Evolutionary conservation across 2,888 invertebrate species (phyloP), one percentile per base, ranked within the genome.

Genomic region (Drosophila limbata): DNA sequence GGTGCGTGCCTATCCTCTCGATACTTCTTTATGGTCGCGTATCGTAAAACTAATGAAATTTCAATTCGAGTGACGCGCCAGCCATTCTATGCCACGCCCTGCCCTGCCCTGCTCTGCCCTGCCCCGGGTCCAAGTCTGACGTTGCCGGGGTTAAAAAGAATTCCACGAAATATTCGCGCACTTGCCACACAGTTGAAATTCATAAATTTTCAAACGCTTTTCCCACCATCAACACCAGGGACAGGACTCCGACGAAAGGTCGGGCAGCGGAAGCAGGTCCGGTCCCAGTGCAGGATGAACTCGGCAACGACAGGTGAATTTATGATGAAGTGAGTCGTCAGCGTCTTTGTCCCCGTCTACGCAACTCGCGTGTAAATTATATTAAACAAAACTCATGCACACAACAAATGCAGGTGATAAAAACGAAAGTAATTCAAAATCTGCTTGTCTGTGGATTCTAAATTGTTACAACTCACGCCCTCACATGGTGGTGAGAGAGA

Each of bases 81-180:
- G 63, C 40, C 21, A 45, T 9, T 19, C 42, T 4, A 31, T 19
- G 15, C 37, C 55, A 44, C 42, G 39, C 66, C 69, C 62, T 63
- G 56, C 11, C 28, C 33, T 47, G 39, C 37, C n/a, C 51, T n/a
- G 35, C 66, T 65, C 62, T 65, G 59, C 11, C 28, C 33, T 47
- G 28, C 45, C n/a, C 37, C 9, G 51, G 19, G 15, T 35, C 17
- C 45, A 35, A 35, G 35, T 35, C 44, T 5, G 40, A 40, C 17
- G 19, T 13, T 25, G 4, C 40, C n/a, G 21, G 59, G 53, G 51
- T 17, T 51, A 55, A 55, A 66, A 39, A 44, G 65, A 85, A 81
- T 88, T 88, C 88, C 84, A 80, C 89, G 90, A 90, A 88, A 81
- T 81, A 85, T 88, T 90, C 70, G 90, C 90, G 88, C 80, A 81